A percentile compares a stretch with the other conserved stretches of the same genome.
Conservation (phyloP, 2,113 vertebrate genomes). For the Motacilla tschutschensis region DNA sequence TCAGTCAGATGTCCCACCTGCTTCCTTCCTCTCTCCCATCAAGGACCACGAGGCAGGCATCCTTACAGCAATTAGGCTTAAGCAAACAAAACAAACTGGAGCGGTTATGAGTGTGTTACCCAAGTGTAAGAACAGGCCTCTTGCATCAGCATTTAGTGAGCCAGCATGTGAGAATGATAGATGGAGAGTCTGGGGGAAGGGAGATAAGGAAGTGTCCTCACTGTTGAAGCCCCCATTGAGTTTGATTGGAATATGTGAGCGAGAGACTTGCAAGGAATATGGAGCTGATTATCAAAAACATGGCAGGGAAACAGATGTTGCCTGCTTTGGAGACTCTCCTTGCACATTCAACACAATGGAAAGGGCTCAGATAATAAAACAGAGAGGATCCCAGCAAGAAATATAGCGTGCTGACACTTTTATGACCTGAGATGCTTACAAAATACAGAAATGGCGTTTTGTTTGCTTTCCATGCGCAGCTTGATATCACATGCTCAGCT, state of each 20-base stretch:
- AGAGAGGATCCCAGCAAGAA: constrained; percentile 71
- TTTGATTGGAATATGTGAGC: constrained; percentile 47
- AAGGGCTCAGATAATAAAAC: constrained; percentile 62
- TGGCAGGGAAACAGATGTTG: constrained; percentile 66
- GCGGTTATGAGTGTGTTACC: constrained; percentile 10
- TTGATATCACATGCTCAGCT: constrained; percentile 69
- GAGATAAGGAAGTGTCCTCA: constrained; percentile 51
- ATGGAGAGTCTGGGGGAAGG: constrained; percentile 24
- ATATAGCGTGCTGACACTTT: constrained; percentile 80
- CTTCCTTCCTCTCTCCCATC: background rate
- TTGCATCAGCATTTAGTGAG: constrained; percentile 34
- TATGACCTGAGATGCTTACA: constrained; percentile 75
- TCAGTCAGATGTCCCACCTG: background rate
- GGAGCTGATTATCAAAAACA: constrained; percentile 68
- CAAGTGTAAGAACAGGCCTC: constrained; percentile 29
- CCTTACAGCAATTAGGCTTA: constrained; percentile 22
- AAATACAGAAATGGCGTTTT: constrained; percentile 72
- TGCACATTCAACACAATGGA: constrained; percentile 59
- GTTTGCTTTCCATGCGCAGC: constrained; percentile 72
- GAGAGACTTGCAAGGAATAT: constrained; percentile 48
- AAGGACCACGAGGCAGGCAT: background rate
- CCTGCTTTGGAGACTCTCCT: constrained; percentile 63
- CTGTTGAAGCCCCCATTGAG: constrained; percentile 41
- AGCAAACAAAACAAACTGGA: constrained; percentile 51
- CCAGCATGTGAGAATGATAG: constrained; percentile 52